Conservation (phyloP, 2,888 invertebrate species). For the Himalopsyche tibetana region DNA sequence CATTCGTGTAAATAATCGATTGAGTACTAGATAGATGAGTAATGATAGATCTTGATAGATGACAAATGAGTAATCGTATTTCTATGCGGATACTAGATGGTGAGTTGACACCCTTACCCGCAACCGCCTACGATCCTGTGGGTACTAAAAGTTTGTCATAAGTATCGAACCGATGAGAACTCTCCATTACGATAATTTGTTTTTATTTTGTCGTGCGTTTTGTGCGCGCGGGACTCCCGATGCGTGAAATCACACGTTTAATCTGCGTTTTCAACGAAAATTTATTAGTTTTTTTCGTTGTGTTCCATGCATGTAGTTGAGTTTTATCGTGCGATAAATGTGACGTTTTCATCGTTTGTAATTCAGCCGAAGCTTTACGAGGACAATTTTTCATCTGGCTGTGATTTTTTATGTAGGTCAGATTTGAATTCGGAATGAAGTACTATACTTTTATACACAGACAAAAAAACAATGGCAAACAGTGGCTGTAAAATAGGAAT, state of each 20-base stretch:
- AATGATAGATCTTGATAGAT: no score
- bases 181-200: constrained; percentile 45
- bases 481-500: no score
- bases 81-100: no score
- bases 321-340: constrained; percentile 42
- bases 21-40: no score
- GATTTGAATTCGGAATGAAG: neutral
- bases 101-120: no score
- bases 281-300: constrained; percentile 38
- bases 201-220: constrained; percentile 29
- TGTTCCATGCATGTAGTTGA: constrained; percentile 26
- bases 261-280: constrained; percentile 32
- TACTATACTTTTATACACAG: neutral
- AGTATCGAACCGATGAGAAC: constrained; percentile 5
- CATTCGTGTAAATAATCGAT: no score
- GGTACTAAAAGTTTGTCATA: neutral
- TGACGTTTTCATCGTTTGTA: constrained; percentile 43
- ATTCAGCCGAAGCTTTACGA: constrained; percentile 27
- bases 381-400: constrained; percentile 27
- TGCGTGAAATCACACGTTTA: constrained; percentile 41
- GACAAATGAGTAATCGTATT: no score
- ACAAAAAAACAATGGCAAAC: no score
- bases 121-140: neutral
- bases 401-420: constrained; percentile 29
- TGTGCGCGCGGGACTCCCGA: constrained; percentile 12